phyloP scores from a whole-genome alignment of 2,888 invertebrate genomes.

The Cantharis rustica region DNA sequence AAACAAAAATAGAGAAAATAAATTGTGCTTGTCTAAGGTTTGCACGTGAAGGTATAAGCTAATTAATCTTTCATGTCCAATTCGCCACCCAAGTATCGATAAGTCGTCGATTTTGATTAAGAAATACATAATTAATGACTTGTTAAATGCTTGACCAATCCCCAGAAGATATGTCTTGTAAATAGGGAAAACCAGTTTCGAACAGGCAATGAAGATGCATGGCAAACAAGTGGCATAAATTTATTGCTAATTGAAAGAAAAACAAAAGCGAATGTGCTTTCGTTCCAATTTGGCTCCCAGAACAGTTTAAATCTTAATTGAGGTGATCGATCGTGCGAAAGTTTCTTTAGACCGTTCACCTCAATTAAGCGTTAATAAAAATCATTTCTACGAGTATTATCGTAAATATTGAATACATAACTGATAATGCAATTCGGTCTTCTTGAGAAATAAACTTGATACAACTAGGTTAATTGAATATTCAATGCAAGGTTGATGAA shows the following conservation, averaged over 20 bases:
- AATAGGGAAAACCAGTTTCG: conserved; percentile 29
- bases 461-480: conserved; percentile 22
- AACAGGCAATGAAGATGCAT: conserved; percentile 15
- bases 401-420: neutral
- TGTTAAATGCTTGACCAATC: conserved; percentile 32
- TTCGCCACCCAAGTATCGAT: conserved; percentile 21
- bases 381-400: neutral
- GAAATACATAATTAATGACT: conserved; percentile 34
- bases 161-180: conserved; percentile 30
- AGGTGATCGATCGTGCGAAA: neutral
- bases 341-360: neutral
- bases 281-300: neutral
- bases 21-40: neutral
- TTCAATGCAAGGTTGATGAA: conserved; percentile 22
- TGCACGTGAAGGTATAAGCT: neutral
- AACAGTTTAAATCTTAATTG: neutral
- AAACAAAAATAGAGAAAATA: neutral
- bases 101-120: conserved; percentile 33
- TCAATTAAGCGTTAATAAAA: neutral
- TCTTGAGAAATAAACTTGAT: conserved; percentile 13
- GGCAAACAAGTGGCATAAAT: conserved; percentile 14
- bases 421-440: conserved; percentile 4
- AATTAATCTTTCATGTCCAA: conserved; percentile 15
- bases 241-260: conserved; percentile 7
- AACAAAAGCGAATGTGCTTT: conserved; percentile 1